Base-by-base conservation (phyloP, 2,888 invertebrate genomes). In the Sisyra nigra region DNA sequence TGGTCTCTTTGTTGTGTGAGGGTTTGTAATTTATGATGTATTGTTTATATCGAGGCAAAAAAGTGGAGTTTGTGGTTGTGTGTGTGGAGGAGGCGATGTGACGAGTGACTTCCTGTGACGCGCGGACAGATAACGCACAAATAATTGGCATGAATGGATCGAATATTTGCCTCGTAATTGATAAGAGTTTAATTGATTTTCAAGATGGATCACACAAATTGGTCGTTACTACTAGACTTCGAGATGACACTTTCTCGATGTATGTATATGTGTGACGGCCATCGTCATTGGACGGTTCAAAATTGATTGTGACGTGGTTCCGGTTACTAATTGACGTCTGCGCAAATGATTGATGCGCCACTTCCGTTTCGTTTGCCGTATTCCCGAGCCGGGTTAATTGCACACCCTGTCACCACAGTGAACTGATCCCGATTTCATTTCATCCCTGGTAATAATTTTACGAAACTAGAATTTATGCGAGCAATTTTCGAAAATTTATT, bases 301-400 rank as follows among this genome's bases (percentile, higher is more conserved):
- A 63, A 63, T 63, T 63, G 62, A 63, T 63, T 62, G 62, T 62
- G 62, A 62, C 62, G 62, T 54, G 57, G 54, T 60, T 63, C 63
- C 63, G 62, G 60, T 47, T 53, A 56, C 61, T 63, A 63, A 63
- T 63, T 63, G 63, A 62, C 62, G 62, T 61, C 61, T 60, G 62
- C 60, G 53, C 54, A 42, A 54, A 62, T 63, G 62, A 63, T 63
- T 62, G 63, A 63, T 62, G 62, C 56, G 52, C 49, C 53, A 52
- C 54, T 58, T 62, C 63, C 62, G 57, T 15, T 19, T 9, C 4
- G 13, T 19, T 13, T 19, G 57, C 13, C 34, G 15, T 15, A 34
- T 14, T 14, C 34, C 14, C 34, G 8, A 13, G 34, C n/a, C 34
- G 34, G 57, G 56, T 59, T 60, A 61, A 61, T 61, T 60, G 61